A percentile compares a stretch with the other conserved stretches of the same genome.
phyloP scores from a whole-genome alignment of 2,797 vertebrate genomes.

The Sebastes baramenuke region DNA sequence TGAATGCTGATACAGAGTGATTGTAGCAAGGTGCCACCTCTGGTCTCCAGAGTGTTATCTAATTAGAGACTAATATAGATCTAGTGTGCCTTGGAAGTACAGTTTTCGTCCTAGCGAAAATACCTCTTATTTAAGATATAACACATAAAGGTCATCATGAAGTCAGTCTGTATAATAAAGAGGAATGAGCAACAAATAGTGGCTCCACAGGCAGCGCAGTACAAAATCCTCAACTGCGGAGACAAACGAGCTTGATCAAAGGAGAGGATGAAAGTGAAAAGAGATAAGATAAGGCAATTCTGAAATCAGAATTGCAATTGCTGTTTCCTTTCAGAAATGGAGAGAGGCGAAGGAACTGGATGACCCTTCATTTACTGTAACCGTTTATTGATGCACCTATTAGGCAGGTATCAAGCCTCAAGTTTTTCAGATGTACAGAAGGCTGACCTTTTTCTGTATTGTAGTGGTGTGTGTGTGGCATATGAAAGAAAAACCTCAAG shows the following conservation, averaged over 20 bases:
- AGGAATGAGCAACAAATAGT: not conserved
- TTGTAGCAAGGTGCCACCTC: not conserved
- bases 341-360: not conserved
- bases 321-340: not conserved
- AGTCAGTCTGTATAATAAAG: not conserved
- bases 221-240: not conserved
- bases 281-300: not conserved
- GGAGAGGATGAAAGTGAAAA: not conserved
- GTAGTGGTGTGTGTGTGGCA: not conserved
- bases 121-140: not conserved
- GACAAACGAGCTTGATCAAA: not conserved
- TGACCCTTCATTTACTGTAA: not conserved
- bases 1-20: not conserved
- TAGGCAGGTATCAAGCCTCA: not conserved
- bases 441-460: not conserved
- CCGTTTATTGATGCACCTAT: constrained; percentile 1
- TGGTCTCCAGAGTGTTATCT: not conserved
- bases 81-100: not conserved
- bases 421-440: not conserved
- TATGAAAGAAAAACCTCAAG: not conserved
- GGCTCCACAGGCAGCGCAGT: not conserved
- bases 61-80: not conserved
- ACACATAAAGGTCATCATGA: not conserved
- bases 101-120: not conserved
- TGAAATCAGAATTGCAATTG: not conserved